Evolutionary conservation across 2,888 invertebrate genomes (phyloP).

Genomic region (Drosophila affinis): DNA sequence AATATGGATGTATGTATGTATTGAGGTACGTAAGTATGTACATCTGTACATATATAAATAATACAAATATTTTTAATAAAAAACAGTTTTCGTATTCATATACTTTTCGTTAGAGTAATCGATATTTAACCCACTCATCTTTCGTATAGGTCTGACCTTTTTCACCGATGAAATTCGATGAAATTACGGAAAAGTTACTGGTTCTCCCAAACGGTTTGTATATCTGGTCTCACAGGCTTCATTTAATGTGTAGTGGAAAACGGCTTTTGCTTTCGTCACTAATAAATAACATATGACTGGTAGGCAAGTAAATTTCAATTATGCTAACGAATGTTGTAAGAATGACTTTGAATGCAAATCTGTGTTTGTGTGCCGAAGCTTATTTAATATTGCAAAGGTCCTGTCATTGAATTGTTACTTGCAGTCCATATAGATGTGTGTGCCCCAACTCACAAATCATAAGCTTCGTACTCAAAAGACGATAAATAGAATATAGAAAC

Average conservation of each 20-base stretch:
- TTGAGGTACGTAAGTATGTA: no score
- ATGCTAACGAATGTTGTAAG: not conserved
- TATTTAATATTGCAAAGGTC: not conserved
- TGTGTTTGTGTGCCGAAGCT: slow-evolving; percentile 2
- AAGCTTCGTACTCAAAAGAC: not conserved
- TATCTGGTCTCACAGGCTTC: not conserved
- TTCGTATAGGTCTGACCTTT: no score
- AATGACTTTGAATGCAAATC: slow-evolving; percentile 6
- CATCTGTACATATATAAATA: no score
- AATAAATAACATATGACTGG: not conserved
- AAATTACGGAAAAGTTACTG: no score
- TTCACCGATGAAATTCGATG: no score
- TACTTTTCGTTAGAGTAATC: no score
- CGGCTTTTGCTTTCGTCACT: not conserved
- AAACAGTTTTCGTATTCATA: no score
- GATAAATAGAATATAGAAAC: slow-evolving; percentile 11
- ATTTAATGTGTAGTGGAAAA: not conserved
- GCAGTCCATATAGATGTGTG: slow-evolving; percentile 26
- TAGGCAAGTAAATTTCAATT: not conserved
- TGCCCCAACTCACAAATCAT: slow-evolving; percentile 29
- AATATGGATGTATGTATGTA: no score
- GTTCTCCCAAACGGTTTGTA: no score
- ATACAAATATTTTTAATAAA: no score
- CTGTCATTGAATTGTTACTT: slow-evolving; percentile 21
- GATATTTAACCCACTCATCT: no score